These are phyloP conservation scores for Cirrhinus molitorella DNA, from an alignment of 2,797 vertebrate genomes.

Conservation along the genomic window DNA sequence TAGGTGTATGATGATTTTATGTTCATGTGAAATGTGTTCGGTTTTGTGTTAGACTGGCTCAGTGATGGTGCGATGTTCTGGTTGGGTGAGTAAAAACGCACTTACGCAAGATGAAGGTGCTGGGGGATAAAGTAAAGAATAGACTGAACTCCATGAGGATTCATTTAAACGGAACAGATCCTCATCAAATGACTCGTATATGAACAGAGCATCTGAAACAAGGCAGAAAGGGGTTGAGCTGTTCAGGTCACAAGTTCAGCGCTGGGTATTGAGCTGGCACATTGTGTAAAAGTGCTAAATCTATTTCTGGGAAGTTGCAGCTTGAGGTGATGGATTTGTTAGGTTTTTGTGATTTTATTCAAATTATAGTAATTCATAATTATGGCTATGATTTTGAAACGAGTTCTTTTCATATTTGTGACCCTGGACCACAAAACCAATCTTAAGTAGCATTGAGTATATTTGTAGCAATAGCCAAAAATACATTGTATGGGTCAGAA, in stretches of 20 bases:
- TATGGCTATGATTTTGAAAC: neutral
- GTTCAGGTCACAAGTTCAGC: conserved; percentile 2
- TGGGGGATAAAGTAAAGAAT: conserved; percentile 44
- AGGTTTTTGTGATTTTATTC: neutral
- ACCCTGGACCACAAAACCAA: too few species aligned
- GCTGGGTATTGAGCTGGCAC: neutral
- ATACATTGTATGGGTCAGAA: too few species aligned
- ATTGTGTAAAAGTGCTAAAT: neutral
- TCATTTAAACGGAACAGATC: conserved; percentile 26
- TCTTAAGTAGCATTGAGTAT: too few species aligned
- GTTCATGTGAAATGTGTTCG: neutral
- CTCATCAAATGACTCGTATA: conserved; percentile 14
- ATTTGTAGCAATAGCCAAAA: too few species aligned
- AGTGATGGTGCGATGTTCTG: conserved; percentile 37
- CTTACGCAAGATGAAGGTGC: conserved; percentile 22
- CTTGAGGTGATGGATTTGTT: neutral
- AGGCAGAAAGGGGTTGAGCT: conserved; percentile 2
- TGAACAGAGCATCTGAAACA: neutral
- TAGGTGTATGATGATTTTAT: neutral
- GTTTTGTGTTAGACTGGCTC: neutral
- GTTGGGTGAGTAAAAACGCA: neutral
- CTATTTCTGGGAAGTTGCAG: neutral
- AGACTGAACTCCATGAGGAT: conserved; percentile 42
- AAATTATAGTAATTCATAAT: too few species aligned
- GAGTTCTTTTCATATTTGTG: neutral